Evolutionary conservation across 2,797 vertebrate genomes (phyloP).

Genomic region (Intellagama lesueurii): DNA sequence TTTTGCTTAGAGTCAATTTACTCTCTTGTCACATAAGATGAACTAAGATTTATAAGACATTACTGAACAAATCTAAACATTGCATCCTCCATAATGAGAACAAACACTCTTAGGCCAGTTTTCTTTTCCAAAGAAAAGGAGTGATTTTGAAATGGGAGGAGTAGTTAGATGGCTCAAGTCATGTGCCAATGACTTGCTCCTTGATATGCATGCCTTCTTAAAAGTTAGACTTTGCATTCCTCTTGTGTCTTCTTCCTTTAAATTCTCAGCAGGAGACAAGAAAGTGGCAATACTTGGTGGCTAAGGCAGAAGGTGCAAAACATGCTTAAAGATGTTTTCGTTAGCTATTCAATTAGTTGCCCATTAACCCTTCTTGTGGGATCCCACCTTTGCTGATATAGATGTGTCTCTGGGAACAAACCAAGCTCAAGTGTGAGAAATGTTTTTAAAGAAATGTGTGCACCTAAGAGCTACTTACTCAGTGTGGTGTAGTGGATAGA

Average conservation of each 20-base stretch:
- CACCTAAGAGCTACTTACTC: background rate
- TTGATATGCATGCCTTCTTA: background rate
- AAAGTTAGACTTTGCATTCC: background rate
- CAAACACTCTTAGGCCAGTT: slow-evolving; percentile 6
- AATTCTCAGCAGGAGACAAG: background rate
- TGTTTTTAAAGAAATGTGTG: background rate
- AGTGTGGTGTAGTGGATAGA: too few species aligned
- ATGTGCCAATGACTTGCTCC: background rate
- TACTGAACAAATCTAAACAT: slow-evolving; percentile 51
- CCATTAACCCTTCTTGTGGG: background rate
- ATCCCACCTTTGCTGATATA: background rate
- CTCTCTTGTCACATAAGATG: slow-evolving; percentile 61
- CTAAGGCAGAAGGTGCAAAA: background rate
- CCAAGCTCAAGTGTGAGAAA: background rate
- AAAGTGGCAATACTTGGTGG: background rate
- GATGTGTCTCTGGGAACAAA: background rate
- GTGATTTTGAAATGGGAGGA: slow-evolving; percentile 4
- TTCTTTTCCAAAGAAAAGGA: slow-evolving; percentile 11
- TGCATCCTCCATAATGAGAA: slow-evolving; percentile 52
- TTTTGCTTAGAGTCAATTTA: slow-evolving; percentile 63
- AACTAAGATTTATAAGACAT: slow-evolving; percentile 68
- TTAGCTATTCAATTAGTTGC: background rate
- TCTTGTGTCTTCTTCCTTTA: slow-evolving; percentile 30
- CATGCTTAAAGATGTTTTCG: background rate
- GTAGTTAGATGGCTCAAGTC: slow-evolving; percentile 12